Base-by-base conservation (phyloP, 2,888 invertebrate genomes). In the Isoperla grammatica region DNA sequence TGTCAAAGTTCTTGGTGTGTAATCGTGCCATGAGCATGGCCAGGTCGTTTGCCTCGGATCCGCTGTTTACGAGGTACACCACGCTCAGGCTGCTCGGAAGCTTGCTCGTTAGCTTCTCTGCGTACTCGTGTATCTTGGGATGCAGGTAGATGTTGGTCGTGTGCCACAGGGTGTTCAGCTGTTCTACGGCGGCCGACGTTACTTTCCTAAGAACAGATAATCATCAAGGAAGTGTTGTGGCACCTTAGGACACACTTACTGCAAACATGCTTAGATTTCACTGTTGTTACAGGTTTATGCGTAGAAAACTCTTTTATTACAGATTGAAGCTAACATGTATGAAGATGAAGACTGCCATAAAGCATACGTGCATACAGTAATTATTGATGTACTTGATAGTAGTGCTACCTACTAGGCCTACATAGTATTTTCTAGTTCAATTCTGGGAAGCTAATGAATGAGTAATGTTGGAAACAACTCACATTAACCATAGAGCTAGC, bases 1-100 rank as follows among this genome's bases (percentile, higher is more conserved):
- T 81, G 67, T 96, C 95, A 68, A 84, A 85, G 69, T 88, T 85
- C 1, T 87, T 87, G 0, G 97, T 96, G 71, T 94, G 84, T 1
- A 90, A 74, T 67, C 95, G 83, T 0, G 96, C 90, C 74, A 99
- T 80, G 29, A 95, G 72, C 65, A 92, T 79, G 0, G 98, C 98
- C 60, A 99, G 77, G 72, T 99, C 98, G 71, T 97, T 98, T 0
- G 98, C 97, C 76, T 99, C 98, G 4, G 95, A 92, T 0, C 98
- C 98, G 69, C 96, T 97, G 75, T 98, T 98, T 1, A 94, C 90
- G 68, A 97, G 84, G 71, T 95, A 96, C 1, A 91, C 90, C 22
- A 53, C 53, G 37, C 20, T 39, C 19, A 53, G 39, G 5, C 13
- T 37, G 8, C 84, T 89, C 0, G 97, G 95, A 63, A 98, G 76